phyloP scores from a whole-genome alignment of 2,888 invertebrate genomes.

The Eumerus sabulonum region DNA sequence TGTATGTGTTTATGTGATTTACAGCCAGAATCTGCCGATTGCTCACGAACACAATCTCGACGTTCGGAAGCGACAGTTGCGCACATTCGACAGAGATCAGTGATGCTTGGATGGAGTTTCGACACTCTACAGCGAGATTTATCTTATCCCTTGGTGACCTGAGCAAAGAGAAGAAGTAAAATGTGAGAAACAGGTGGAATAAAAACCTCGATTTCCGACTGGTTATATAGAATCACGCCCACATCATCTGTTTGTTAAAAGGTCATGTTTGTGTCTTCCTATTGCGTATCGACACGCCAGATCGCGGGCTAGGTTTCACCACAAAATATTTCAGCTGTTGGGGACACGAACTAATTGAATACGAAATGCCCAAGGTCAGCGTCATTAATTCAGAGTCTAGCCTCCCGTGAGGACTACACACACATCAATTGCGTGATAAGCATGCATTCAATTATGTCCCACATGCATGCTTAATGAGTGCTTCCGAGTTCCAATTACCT shows the following conservation, averaged over 20 bases:
- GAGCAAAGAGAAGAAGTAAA: too few species aligned
- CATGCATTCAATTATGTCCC: slow-evolving; percentile 29
- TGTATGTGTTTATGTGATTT: slow-evolving; percentile 76
- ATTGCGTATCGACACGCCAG: too few species aligned
- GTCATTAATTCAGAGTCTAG: slow-evolving; percentile 18
- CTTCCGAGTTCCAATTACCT: slow-evolving; percentile 68
- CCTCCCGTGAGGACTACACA: slow-evolving; percentile 17
- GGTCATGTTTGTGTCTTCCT: too few species aligned
- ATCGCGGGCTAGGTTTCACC: neutral
- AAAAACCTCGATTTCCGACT: neutral
- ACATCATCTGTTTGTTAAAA: too few species aligned
- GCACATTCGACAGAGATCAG: slow-evolving; percentile 76
- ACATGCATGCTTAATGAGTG: slow-evolving; percentile 16
- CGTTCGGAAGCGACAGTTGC: slow-evolving; percentile 76
- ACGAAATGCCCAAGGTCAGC: neutral
- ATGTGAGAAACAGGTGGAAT: neutral
- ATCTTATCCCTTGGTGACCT: slow-evolving; percentile 75
- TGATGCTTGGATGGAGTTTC: slow-evolving; percentile 75
- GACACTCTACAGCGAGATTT: slow-evolving; percentile 75
- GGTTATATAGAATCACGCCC: too few species aligned
- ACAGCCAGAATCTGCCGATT: slow-evolving; percentile 77
- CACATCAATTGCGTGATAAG: slow-evolving; percentile 47
- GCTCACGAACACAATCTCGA: slow-evolving; percentile 77
- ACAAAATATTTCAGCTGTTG: too few species aligned
- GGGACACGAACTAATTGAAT: too few species aligned